Evolutionary conservation across 2,113 vertebrate species (phyloP).

Genomic region (Oreochromis aureus): DNA sequence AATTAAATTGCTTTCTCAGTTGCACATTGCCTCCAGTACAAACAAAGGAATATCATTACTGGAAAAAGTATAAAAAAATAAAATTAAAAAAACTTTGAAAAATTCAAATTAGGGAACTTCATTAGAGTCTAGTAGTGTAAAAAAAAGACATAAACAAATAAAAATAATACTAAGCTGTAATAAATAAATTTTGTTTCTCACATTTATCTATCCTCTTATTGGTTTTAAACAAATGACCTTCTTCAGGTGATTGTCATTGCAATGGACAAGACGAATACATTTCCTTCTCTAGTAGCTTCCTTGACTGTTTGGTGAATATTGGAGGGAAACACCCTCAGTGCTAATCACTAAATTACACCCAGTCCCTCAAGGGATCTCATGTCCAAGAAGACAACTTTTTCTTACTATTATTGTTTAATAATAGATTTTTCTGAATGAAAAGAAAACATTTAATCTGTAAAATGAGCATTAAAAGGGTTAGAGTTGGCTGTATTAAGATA

Average conservation of each 20-base stretch:
- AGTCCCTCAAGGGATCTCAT: neutral
- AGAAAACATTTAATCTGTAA: neutral
- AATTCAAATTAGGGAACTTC: constrained; percentile 20
- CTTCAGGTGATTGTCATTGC: neutral
- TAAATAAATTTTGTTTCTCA: neutral
- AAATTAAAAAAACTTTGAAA: neutral
- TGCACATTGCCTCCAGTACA: constrained; percentile 39
- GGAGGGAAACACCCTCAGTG: neutral
- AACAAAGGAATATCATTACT: constrained; percentile 31
- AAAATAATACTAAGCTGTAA: neutral
- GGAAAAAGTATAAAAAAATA: neutral
- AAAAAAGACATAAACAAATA: neutral
- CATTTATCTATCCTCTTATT: neutral
- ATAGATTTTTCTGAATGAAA: neutral
- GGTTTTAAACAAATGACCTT: neutral
- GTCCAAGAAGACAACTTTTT: neutral
- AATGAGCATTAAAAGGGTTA: neutral
- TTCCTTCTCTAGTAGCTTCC: neutral
- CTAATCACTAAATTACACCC: constrained; percentile 6
- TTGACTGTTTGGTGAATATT: neutral
- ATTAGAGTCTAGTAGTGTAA: neutral
- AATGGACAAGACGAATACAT: neutral
- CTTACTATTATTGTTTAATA: neutral
- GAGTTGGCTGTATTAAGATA: neutral
- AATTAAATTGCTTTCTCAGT: constrained; percentile 40